Evolutionary conservation across 2,113 vertebrate genomes (phyloP).

Genomic region (Eulemur macaco): DNA sequence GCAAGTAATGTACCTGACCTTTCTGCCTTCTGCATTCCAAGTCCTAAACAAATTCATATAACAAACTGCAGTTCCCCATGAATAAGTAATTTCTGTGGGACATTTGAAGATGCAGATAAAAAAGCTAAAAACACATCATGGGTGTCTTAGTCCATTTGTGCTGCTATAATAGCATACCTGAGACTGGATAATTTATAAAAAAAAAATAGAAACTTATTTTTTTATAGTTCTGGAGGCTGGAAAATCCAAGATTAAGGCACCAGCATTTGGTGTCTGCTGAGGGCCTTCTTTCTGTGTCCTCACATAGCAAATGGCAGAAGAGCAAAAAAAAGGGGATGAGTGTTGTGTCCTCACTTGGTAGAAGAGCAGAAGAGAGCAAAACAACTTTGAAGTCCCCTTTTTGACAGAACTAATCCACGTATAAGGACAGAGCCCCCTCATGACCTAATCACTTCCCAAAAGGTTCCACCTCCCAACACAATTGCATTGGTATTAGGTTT

Average conservation of each 20-base stretch:
- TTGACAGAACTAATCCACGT: not conserved
- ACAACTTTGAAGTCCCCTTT: not conserved
- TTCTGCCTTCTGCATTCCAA: constrained; percentile 4
- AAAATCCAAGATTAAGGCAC: not conserved
- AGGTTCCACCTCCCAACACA: not conserved
- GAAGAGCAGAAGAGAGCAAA: not conserved
- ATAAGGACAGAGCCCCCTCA: not conserved
- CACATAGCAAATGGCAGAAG: not conserved
- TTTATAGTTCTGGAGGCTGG: not conserved
- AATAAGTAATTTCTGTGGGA: not conserved
- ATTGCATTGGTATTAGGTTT: not conserved
- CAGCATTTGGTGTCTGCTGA: not conserved
- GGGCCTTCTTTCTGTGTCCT: not conserved
- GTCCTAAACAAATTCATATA: not conserved
- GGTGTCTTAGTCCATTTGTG: not conserved
- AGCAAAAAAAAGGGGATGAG: not conserved
- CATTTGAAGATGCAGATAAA: not conserved
- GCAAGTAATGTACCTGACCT: not conserved
- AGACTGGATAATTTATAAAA: not conserved
- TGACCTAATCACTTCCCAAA: too few relatives aligned
- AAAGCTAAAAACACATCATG: not conserved
- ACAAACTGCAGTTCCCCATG: not conserved
- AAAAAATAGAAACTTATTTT: not conserved
- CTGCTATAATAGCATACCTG: not conserved
- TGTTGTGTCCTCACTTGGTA: not conserved